Conservation (phyloP, 2,113 vertebrate genomes). For the Sander lucioperca region DNA sequence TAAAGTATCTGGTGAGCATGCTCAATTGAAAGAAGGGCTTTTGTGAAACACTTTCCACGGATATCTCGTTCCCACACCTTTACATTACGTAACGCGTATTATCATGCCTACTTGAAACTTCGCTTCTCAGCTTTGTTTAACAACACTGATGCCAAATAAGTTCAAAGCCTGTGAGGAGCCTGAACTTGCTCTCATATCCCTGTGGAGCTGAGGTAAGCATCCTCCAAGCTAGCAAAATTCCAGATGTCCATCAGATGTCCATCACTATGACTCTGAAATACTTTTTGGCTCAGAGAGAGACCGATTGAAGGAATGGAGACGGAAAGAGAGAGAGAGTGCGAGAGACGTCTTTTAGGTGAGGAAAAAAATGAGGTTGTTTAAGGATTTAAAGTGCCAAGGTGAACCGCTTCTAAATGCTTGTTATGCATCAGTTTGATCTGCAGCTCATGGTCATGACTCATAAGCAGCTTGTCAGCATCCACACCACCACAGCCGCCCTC, state of each 20-base stretch:
- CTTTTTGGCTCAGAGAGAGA: slow-evolving; percentile 11
- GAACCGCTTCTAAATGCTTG: slow-evolving; percentile 31
- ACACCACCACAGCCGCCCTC: slow-evolving; percentile 7
- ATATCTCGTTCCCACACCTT: slow-evolving; percentile 33
- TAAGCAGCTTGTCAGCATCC: slow-evolving; percentile 39
- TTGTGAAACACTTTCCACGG: slow-evolving; percentile 17
- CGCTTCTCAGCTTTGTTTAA: slow-evolving; percentile 32
- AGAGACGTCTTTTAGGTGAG: slow-evolving; percentile 27
- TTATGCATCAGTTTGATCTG: slow-evolving; percentile 33
- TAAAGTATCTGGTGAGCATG: neutral
- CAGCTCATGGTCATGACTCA: slow-evolving; percentile 52
- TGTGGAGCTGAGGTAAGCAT: slow-evolving; percentile 42
- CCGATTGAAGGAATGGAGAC: neutral
- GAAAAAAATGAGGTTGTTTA: slow-evolving; percentile 34
- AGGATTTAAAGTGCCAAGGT: slow-evolving; percentile 46
- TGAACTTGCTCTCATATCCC: slow-evolving; percentile 53
- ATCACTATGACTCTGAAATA: slow-evolving; percentile 31
- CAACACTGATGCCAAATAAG: slow-evolving; percentile 23
- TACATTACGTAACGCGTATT: neutral
- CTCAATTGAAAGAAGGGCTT: slow-evolving; percentile 17
- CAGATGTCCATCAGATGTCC: slow-evolving; percentile 64
- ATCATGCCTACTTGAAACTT: slow-evolving; percentile 9
- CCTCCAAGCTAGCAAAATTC: slow-evolving; percentile 42
- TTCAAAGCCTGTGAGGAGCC: slow-evolving; percentile 36
- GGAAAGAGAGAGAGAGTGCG: neutral